Base-by-base conservation (phyloP, 92 coral and sea anemone species). In the Blastomussa wellsi region DNA sequence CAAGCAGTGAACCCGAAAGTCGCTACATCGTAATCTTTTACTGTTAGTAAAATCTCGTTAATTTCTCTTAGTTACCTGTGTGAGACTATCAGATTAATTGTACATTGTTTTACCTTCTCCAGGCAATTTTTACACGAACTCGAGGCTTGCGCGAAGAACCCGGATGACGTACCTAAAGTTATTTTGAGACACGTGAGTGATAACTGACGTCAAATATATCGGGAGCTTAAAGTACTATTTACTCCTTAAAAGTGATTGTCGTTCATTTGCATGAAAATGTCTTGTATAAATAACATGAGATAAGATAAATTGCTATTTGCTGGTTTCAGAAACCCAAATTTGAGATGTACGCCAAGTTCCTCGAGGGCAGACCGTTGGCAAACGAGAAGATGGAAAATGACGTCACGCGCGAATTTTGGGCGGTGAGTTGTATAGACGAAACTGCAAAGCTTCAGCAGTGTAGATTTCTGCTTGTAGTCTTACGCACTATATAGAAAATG, bases 81-180 rank as follows among this genome's bases (percentile, higher is more conserved):
- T 12, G 28, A 33, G n/a, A 32, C 31, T 29, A 22, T 42, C 10
- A 11, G 0, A 1, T 4, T 29, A 19, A 35, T 15, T 7, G 12
- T 15, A 17, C 20, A 41, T 41, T 37, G 31, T n/a, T 67, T 53
- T 42, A 13, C 41, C 41, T 38, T 80, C 69, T 74, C 12, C 75
- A 89, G 97, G 53, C 89, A 84, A 48, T 94, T 97, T 78, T 80
- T 97, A 48, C 94, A 92, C 68, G 99, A 97, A 78, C 90, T 97
- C 8, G 99, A 97, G 88, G 96, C 97, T 13, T 94, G 96, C 80
- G 90, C 90, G 2, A 90, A 89, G 62, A 92, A 88, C 31, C 98
- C 99, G 20, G 98, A 97, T 70, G 94, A 92, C n/a, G 78, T 92
- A 17, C 92, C 95, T 9, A 91, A 91, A 65, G 87, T 88, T 22